phyloP scores from a whole-genome alignment of 1,140 invertebrate species.

The Cepaea nemoralis region DNA sequence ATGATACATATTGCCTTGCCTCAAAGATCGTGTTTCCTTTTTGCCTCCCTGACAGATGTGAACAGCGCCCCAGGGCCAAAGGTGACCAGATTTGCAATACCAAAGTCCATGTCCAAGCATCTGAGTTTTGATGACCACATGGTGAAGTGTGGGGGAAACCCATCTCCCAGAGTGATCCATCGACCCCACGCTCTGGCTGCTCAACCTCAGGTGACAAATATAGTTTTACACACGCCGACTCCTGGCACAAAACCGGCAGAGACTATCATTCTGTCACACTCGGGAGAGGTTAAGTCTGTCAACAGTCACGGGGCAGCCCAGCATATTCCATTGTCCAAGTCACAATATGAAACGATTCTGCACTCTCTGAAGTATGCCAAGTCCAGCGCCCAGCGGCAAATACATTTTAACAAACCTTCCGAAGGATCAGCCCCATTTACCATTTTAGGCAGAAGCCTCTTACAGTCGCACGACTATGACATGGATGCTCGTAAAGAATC shows the following conservation, averaged over 20 bases:
- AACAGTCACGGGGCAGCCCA: not conserved
- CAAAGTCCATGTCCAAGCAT: conserved; percentile 26
- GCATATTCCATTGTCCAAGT: conserved; percentile 20
- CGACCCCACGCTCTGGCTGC: conserved; percentile 7
- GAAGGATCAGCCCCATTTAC: not conserved
- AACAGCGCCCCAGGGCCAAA: not conserved
- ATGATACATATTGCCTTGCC: too few relatives aligned
- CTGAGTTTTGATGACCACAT: conserved; percentile 37
- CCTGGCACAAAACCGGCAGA: conserved; percentile 30
- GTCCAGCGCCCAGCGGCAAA: conserved; percentile 28
- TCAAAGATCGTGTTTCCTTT: too few relatives aligned
- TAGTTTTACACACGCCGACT: not conserved
- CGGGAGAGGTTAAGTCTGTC: conserved; percentile 22
- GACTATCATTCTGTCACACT: conserved; percentile 34
- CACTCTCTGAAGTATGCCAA: conserved; percentile 1
- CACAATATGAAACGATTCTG: conserved; percentile 23
- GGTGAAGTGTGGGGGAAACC: not conserved
- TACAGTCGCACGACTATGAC: conserved; percentile 37
- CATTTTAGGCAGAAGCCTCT: conserved; percentile 23
- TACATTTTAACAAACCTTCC: conserved; percentile 26
- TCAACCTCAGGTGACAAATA: conserved; percentile 16
- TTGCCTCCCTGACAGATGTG: too few relatives aligned
- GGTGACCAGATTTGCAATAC: conserved; percentile 24
- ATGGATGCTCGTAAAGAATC: conserved; percentile 28
- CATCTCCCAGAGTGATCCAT: conserved; percentile 22